These are phyloP conservation scores for Drosophila lacertosa DNA, from an alignment of 1,140 invertebrate species.

Conservation along the genomic window DNA sequence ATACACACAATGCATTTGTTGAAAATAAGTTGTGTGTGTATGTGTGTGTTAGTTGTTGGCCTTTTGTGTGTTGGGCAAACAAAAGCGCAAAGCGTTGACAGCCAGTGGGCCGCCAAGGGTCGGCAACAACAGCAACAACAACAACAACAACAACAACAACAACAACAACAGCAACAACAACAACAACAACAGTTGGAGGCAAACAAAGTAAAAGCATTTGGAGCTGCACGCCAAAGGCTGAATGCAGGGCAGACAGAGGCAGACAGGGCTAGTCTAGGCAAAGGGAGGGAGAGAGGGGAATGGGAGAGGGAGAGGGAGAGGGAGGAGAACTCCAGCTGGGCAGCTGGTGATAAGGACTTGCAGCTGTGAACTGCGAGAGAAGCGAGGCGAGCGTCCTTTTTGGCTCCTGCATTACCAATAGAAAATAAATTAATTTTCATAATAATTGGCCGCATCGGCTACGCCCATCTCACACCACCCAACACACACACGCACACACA, in stretches of 20 bases:
- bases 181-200: constrained; percentile 17
- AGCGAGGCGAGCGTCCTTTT: neutral
- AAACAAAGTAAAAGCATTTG: constrained; percentile 63
- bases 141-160: neutral
- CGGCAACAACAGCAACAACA: neutral
- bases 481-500: neutral
- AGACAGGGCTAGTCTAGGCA: neutral
- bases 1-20: constrained; percentile 39
- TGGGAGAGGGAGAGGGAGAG: neutral
- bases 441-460: constrained; percentile 63
- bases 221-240: constrained; percentile 49
- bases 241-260: constrained; percentile 14
- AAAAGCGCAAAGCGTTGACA: constrained; percentile 74
- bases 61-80: constrained; percentile 77
- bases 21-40: constrained; percentile 48
- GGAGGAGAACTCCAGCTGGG: constrained; percentile 32
- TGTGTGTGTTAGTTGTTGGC: constrained; percentile 38
- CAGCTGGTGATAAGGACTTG: constrained; percentile 59
- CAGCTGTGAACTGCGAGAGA: neutral
- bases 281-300: neutral
- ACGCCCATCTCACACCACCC: neutral
- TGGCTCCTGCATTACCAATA: constrained; percentile 59
- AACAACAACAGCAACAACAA: constrained; percentile 26
- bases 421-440: constrained; percentile 82
- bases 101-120: constrained; percentile 40